Percentiles rank a stretch among this genome's conserved stretches.
These are phyloP conservation scores for Alentia gelatinosa DNA, from an alignment of 2,888 invertebrate genomes.

Conservation along the genomic window DNA sequence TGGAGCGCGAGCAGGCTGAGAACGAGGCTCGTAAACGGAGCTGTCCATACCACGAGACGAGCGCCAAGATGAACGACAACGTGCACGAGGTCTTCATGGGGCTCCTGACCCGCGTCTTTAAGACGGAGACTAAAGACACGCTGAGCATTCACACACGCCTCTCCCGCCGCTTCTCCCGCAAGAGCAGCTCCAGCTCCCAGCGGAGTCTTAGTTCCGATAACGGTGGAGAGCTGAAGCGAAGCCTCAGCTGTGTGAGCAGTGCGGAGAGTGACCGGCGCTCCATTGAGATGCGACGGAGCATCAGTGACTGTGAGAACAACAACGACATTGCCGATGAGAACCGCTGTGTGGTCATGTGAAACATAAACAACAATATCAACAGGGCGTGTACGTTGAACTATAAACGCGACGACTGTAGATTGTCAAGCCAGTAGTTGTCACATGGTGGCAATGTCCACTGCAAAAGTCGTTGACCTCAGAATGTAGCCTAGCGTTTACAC, in stretches of 20 bases:
- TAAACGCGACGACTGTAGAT: no score
- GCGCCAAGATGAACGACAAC: conserved; percentile 49
- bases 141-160: conserved; percentile 41
- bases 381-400: no score
- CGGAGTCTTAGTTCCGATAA: not conserved
- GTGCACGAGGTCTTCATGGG: conserved; percentile 45
- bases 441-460: no score
- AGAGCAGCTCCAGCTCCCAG: conserved; percentile 31
- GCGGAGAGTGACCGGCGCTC: not conserved
- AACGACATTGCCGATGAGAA: not conserved
- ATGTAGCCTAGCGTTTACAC: no score
- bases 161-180: not conserved
- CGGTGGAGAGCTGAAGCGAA: conserved; percentile 9
- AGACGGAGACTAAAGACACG: conserved; percentile 27
- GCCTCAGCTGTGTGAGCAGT: conserved; percentile 9
- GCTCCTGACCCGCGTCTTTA: conserved; percentile 17
- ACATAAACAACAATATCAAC: no score
- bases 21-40: not conserved
- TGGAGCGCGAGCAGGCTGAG: conserved; percentile 23
- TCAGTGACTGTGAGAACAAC: conserved; percentile 44
- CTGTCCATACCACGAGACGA: conserved; percentile 35
- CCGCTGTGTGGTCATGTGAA: conserved; percentile 10
- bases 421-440: no score
- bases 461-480: no score
- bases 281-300: not conserved